These are phyloP conservation scores for Esox lucius DNA, from an alignment of 2,797 vertebrate genomes.

Conservation along the genomic window DNA sequence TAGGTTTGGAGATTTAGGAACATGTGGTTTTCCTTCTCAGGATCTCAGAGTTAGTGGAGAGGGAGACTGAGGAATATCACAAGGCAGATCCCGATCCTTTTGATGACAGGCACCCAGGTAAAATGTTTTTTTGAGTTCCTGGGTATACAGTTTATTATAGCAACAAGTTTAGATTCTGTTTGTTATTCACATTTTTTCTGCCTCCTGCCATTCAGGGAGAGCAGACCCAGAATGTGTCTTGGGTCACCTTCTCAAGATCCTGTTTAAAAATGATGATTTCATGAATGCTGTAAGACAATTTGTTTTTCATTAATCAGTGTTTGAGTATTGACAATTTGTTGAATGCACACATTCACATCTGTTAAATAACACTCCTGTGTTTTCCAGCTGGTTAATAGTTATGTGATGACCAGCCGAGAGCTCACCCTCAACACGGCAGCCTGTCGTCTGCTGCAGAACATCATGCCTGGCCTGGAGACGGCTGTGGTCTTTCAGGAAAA, in stretches of 20 bases:
- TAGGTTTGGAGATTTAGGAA: neutral
- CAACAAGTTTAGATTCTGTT: neutral
- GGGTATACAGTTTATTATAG: too few species aligned
- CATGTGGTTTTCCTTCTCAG: constrained; percentile 64
- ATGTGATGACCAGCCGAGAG: constrained; percentile 98
- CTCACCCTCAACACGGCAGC: constrained; percentile 91
- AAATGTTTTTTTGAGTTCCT: neutral
- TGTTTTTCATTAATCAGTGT: neutral
- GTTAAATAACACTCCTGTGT: constrained; percentile 1
- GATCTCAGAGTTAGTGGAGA: constrained; percentile 97
- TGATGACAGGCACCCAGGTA: constrained; percentile 98
- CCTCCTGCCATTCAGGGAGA: constrained; percentile 78
- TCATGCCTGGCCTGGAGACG: constrained; percentile 98
- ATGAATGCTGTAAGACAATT: constrained; percentile 89
- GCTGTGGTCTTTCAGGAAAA: constrained; percentile 99
- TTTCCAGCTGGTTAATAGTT: constrained; percentile 91
- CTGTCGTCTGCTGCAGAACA: constrained; percentile 94
- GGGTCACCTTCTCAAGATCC: constrained; percentile 95
- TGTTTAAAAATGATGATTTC: constrained; percentile 99
- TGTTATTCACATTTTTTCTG: neutral
- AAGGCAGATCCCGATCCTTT: constrained; percentile 98
- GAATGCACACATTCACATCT: neutral
- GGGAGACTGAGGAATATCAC: constrained; percentile 97
- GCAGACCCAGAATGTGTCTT: constrained; percentile 97
- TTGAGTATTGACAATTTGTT: neutral